Evolutionary conservation across 2,113 vertebrate species (phyloP), one percentile per base, ranked within the genome.

Genomic region (Coturnix japonica): DNA sequence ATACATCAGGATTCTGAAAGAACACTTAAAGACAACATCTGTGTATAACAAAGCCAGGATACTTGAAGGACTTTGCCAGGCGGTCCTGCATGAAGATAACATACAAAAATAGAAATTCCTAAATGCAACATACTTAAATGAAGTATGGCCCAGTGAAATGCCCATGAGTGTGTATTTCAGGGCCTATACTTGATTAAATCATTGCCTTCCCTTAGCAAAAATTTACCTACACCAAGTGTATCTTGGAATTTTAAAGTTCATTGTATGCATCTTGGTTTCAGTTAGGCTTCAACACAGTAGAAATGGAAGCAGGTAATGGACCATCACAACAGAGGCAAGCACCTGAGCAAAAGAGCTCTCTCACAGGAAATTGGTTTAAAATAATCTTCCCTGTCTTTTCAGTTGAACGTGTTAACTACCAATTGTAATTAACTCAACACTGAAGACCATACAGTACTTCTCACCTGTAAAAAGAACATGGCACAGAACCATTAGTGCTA

Each of bases 371-470:
- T 85, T 51, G 63, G 21, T 90, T 90, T 69, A 91, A 91, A 94
- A 85, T 76, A 77, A 95, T 94, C 92, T 95, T 70, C 35, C 74
- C 82, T 93, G 37, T 89, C 95, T 96, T 97, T 97, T 97, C 92
- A 96, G 95, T 95, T 97, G 97, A 97, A 97, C 87, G 93, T 94
- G 93, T 78, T 98, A 98, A 97, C 95, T 95, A 97, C 82, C 95
- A 86, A 92, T 93, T 85, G 44, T 97, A 97, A 98, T 97, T 98
- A 97, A 97, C 96, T 97, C 97, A 96, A 91, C 77, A 93, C 95
- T 93, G 95, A 97, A 93, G 92, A 95, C 87, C 77, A 97, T 93
- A 76, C 22, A 93, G 95, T 63, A 96, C 90, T 91, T 90, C 89
- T 73, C 49, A 90, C 57, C 81, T 96, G 93, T 66, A 95, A 96